These are phyloP conservation scores for Neoitamus cyanurus DNA, from an alignment of 2,888 invertebrate genomes.

Conservation along the genomic window DNA sequence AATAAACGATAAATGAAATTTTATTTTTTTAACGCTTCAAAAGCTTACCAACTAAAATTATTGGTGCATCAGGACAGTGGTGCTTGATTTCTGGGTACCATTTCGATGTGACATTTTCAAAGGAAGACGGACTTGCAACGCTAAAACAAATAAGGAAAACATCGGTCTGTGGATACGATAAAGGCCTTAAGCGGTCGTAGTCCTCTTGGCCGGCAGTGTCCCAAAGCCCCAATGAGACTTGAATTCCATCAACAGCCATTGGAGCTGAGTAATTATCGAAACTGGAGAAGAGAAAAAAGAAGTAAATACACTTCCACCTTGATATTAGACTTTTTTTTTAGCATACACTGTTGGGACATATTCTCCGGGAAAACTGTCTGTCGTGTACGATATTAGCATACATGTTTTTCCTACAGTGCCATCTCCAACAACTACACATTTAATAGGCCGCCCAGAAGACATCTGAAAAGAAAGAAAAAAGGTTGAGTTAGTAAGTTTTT, in stretches of 20 bases:
- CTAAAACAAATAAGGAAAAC: conserved; percentile 99
- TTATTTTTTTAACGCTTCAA: not conserved
- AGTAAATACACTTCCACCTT: not conserved
- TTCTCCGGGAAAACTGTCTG: conserved; percentile 93
- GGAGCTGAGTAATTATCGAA: conserved; percentile 99
- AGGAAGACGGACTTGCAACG: conserved; percentile 98
- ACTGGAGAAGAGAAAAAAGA: conserved; percentile 62
- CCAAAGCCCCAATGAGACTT: conserved; percentile 96
- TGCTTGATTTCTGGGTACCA: conserved; percentile 99
- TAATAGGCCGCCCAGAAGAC: conserved; percentile 93
- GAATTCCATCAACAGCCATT: conserved; percentile 97
- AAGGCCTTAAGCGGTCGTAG: conserved; percentile 93
- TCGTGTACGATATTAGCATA: conserved; percentile 93
- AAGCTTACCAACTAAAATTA: conserved; percentile 93
- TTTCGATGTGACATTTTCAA: conserved; percentile 99
- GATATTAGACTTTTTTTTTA: conserved; percentile 22
- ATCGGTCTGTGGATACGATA: conserved; percentile 99
- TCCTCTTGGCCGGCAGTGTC: conserved; percentile 99
- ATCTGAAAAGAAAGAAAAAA: conserved; percentile 66
- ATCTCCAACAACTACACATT: conserved; percentile 93
- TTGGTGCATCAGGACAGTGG: conserved; percentile 99
- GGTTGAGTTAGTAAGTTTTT: not conserved
- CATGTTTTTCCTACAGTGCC: conserved; percentile 95
- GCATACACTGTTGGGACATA: conserved; percentile 95
- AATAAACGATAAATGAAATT: not conserved